A percentile compares a stretch with the other conserved stretches of the same genome.
phyloP scores from a whole-genome alignment of 2,113 vertebrate species.

The Perca flavescens region DNA sequence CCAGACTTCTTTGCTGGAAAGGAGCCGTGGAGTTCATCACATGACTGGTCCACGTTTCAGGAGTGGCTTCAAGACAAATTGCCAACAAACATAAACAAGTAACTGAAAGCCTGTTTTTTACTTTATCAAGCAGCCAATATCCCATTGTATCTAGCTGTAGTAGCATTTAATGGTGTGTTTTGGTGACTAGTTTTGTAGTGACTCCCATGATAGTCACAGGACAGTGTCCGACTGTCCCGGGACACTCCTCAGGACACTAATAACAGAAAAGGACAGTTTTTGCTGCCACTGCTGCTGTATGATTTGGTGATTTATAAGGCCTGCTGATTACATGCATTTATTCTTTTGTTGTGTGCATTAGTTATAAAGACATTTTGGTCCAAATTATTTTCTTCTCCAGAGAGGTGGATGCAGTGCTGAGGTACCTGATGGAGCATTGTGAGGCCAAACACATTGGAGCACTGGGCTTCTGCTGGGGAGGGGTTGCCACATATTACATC shows the following conservation, averaged over 20 bases:
- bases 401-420: slow-evolving; percentile 83
- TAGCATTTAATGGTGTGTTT: not conserved
- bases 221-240: no score
- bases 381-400: slow-evolving; percentile 60
- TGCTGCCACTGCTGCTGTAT: no score
- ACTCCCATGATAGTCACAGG: no score
- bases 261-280: no score
- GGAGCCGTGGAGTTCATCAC: slow-evolving; percentile 87
- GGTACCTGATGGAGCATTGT: slow-evolving; percentile 83
- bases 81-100: slow-evolving; percentile 89
- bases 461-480: slow-evolving; percentile 88
- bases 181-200: no score
- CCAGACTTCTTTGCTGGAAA: slow-evolving; percentile 93
- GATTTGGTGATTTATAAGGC: not conserved
- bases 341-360: not conserved
- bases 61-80: slow-evolving; percentile 89
- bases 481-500: slow-evolving; percentile 82
- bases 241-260: no score
- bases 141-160: not conserved
- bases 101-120: slow-evolving; percentile 17
- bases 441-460: slow-evolving; percentile 76
- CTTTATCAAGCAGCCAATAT: not conserved
- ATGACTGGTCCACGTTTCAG: slow-evolving; percentile 87
- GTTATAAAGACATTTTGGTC: not conserved
- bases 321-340: not conserved